Evolutionary conservation across 2,888 invertebrate species (phyloP).

Genomic region (Sicus ferrugineus): DNA sequence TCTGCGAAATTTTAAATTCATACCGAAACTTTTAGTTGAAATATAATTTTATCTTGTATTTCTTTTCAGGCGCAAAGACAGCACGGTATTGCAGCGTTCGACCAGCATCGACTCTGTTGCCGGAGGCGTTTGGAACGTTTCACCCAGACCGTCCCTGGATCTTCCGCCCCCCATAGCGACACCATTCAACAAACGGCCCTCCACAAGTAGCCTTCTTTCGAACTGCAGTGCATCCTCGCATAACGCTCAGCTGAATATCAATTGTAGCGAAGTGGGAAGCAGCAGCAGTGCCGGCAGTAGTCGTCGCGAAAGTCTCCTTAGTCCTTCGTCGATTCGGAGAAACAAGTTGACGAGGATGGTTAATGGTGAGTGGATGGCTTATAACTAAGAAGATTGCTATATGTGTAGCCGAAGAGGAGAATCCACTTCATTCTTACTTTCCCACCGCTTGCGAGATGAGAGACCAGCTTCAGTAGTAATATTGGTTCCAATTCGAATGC

Average conservation of each 20-base stretch:
- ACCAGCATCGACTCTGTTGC: conserved; percentile 83
- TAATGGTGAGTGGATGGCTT: conserved; percentile 71
- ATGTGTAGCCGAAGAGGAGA: too few species aligned
- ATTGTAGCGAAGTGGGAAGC: conserved; percentile 39
- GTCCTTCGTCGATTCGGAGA: conserved; percentile 78
- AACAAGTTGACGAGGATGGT: conserved; percentile 79
- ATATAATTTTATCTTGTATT: conserved; percentile 7
- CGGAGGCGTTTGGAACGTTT: conserved; percentile 71
- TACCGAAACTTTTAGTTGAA: background rate
- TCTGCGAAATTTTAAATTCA: background rate
- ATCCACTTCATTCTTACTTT: too few species aligned
- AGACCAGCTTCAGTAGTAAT: too few species aligned
- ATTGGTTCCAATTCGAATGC: too few species aligned
- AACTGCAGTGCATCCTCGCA: conserved; percentile 56
- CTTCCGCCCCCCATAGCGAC: conserved; percentile 54
- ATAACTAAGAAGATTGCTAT: too few species aligned
- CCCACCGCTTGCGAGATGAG: too few species aligned
- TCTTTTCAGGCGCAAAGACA: conserved; percentile 56
- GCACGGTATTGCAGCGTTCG: conserved; percentile 71
- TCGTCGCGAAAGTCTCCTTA: conserved; percentile 72
- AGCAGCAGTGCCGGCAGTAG: conserved; percentile 52
- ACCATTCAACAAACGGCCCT: conserved; percentile 62
- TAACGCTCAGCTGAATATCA: conserved; percentile 60
- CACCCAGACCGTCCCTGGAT: conserved; percentile 62
- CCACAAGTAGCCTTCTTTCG: conserved; percentile 60